Evolutionary conservation across 1,140 invertebrate genomes (phyloP), one percentile per base, ranked within the genome.

Genomic region (Scylla paramamosain): DNA sequence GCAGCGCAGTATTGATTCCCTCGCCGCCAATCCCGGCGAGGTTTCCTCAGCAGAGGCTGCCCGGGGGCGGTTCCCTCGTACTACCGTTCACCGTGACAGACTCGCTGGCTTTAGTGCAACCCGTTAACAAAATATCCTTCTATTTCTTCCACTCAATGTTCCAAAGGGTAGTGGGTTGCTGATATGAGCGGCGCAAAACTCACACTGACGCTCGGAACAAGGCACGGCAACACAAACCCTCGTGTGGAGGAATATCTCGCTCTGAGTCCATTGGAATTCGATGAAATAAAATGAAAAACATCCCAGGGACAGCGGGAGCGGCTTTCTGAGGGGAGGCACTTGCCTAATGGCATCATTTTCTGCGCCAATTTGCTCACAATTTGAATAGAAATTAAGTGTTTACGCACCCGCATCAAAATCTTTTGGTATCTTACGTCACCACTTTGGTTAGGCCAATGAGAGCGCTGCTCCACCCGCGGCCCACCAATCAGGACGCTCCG

Each of bases 301-400:
- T n/a, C 25, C 48, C 4, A 92, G 25, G n/a, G 39, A 52, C 91
- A 59, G 91, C 16, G 48, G 31, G 48, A 92, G 4, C 12, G 90
- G 91, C 67, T 92, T 39, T 28, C 46, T 29, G 93, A 84, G 77
- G 95, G 95, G 95, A 95, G 95, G 95, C 90, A 94, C 95, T 95
- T 94, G 83, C 93, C 88, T 94, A 95, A 95, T 95, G 95, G 95
- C 95, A 95, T 95, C 95, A 95, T 95, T 95, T 95, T 95, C 95
- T 95, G 93, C 93, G 93, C 95, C 95, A 94, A 95, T 95, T 95
- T 95, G 95, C 95, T 94, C 93, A 95, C 95, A 95, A 95, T 95
- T 95, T 95, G 95, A 95, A 95, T 95, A 95, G 95, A 95, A 95
- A 95, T 95, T 95, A 95, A 95, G 95, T 95, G 95, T 94, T 95